Base-by-base conservation (phyloP, 2,113 vertebrate species). In the Octodon degus region DNA sequence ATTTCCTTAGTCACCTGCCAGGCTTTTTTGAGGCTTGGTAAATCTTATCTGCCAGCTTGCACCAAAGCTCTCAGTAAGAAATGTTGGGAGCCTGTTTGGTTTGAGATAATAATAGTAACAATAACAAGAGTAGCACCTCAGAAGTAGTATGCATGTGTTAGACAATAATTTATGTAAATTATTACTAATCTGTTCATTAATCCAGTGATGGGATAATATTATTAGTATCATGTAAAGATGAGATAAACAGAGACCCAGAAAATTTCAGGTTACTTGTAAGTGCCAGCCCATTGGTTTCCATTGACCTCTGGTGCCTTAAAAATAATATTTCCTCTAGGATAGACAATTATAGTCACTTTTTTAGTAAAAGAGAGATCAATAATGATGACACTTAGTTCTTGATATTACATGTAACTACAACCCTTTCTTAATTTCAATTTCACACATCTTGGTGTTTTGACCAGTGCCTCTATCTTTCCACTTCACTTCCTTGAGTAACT, bases 31-130 rank as follows among this genome's bases (percentile, higher is more conserved):
- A 50, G 76, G 86, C 11, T 90, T 25, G 11, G 25, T 63, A 90
- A 97, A 32, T 89, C 30, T 91, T 58, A 53, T 32, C 67, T 89
- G 43, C 55, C 83, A 16, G 30, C 5, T 90, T 53, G 86, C 22
- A 43, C 30, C 81, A 86, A 96, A 96, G 24, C 30, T 70, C 65
- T 40, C 67, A 85, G 47, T 81, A 55, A 72, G 68, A 95, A 96
- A 86, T 86, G 5, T 14, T 27, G 89, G 68, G 25, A 16, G 20
- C 2, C 9, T 76, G 9, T 55, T 91, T 76, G 72, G 30, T 85
- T 95, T 86, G 40, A 63, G 30, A 89, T 60, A 50, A 68, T 9
- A 32, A 91, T 32, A 93, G 43, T 14, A 83, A 77, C 24, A 82
- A 67, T 9, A 91, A 79, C 27, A 88, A 25, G 34, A 70, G 63